These are phyloP conservation scores for Cydia splendana DNA, from an alignment of 1,140 invertebrate species.

Conservation along the genomic window DNA sequence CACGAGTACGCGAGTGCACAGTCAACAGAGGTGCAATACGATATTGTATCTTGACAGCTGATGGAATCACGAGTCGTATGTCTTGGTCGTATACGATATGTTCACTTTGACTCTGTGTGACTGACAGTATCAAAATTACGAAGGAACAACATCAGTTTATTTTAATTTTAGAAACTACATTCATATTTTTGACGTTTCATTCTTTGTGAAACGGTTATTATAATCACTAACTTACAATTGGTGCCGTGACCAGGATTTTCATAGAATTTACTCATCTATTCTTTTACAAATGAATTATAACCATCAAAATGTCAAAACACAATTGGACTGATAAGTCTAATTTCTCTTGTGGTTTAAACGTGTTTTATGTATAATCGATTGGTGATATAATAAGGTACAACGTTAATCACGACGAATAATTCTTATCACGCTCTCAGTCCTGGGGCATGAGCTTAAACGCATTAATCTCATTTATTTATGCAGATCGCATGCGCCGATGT, in stretches of 20 bases:
- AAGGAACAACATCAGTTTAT: neutral
- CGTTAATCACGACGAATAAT: neutral
- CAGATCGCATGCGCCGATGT: slow-evolving; percentile 27
- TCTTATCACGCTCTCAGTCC: slow-evolving; percentile 12
- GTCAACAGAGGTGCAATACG: slow-evolving; percentile 12
- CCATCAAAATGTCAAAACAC: no score
- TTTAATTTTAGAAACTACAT: no score
- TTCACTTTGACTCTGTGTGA: neutral
- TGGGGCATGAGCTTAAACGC: neutral
- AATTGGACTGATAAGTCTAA: no score
- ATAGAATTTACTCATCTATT: neutral
- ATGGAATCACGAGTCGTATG: neutral
- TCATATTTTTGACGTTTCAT: neutral
- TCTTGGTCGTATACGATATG: neutral
- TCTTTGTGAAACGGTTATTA: no score
- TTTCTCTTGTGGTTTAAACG: no score
- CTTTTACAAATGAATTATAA: no score
- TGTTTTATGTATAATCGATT: no score
- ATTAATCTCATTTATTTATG: slow-evolving; percentile 25
- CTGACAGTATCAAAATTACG: neutral
- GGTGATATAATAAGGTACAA: neutral
- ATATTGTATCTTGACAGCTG: slow-evolving; percentile 3
- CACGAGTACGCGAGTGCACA: neutral
- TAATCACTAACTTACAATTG: neutral
- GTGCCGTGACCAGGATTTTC: neutral